These are phyloP conservation scores for Trichomalopsis sarcophagae DNA, from an alignment of 1,140 invertebrate genomes.

Conservation along the genomic window DNA sequence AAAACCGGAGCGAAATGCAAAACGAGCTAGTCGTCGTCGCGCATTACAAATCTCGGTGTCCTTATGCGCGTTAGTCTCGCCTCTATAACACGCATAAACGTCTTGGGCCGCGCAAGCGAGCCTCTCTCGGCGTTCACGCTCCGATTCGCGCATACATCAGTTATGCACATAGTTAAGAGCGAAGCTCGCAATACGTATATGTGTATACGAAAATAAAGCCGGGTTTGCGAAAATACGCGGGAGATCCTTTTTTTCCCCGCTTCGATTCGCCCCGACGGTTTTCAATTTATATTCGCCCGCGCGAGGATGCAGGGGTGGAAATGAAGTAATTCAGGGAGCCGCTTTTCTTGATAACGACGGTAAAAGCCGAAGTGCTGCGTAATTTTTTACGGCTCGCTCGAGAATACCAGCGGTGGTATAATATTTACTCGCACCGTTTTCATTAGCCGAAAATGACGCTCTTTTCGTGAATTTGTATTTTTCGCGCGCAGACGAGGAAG, in stretches of 20 bases:
- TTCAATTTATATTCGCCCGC: background rate
- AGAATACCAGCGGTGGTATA: too few species aligned
- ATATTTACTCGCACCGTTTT: too few species aligned
- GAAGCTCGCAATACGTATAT: background rate
- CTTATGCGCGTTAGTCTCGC: slow-evolving; percentile 36
- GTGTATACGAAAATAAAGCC: slow-evolving; percentile 28
- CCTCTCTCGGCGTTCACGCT: slow-evolving; percentile 5
- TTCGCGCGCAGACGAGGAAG: too few species aligned
- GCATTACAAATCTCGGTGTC: slow-evolving; percentile 37
- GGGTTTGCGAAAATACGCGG: background rate
- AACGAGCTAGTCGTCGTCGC: slow-evolving; percentile 6
- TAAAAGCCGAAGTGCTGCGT: too few species aligned
- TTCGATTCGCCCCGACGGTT: too few species aligned
- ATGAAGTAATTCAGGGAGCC: too few species aligned
- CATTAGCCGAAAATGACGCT: too few species aligned
- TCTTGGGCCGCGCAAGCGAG: background rate
- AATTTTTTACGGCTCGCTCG: too few species aligned
- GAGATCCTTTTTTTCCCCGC: background rate
- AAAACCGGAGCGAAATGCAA: background rate
- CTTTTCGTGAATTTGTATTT: too few species aligned
- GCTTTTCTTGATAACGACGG: too few species aligned
- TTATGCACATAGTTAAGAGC: slow-evolving; percentile 41
- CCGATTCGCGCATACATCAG: slow-evolving; percentile 44
- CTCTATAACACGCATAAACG: background rate
- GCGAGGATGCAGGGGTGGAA: too few species aligned